Evolutionary conservation across 53 echinoderm and acorn worm species (phyloP), one percentile per base, ranked within the genome.

Genomic region (Mesocentrotus franciscanus): DNA sequence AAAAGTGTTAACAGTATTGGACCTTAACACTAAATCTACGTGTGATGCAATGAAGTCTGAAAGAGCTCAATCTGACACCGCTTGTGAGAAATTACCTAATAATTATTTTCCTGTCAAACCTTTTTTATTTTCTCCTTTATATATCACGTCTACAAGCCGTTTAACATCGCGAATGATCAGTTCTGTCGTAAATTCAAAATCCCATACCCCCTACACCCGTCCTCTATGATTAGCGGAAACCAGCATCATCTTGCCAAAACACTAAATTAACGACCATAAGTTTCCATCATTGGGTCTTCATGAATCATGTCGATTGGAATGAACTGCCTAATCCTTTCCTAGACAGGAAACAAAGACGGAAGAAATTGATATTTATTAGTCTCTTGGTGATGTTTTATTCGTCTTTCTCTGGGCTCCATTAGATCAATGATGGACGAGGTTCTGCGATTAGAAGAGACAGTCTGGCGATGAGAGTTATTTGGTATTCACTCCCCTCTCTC

Each of bases 351-450:
- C 20, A 81, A 42, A 16, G 81, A 36, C 12, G 20, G 20, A 42
- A 39, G 22, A 81, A 81, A 81, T 42, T 81, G 81, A 81, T 81
- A 81, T 81, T 81, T 81, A 81, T 81, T 36, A 27, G 18, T 81
- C 81, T 34, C 81, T 39, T 81, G 81, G 81, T 81, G 81, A 33
- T 81, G 42, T 36, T 81, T 36, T 11, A 36, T 15, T 42, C 81
- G 17, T 81, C 81, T 81, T 18, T 42, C 20, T 81, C 81, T 81
- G 12, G 81, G 81, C 81, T 81, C 20, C 81, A 81, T 81, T 81
- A 81, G 42, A 81, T 18, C 22, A 36, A 81, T 81, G 81, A 81
- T 81, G 18, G 22, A 81, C 12, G 81, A 81, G 81, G 20, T 81
- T 20, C 9, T 39, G 20, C 42, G 81, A 81, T 81, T 1, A 20